Evolutionary conservation across 1,140 invertebrate species (phyloP), one percentile per base, ranked within the genome.

Genomic region (Drosophila arizonae): DNA sequence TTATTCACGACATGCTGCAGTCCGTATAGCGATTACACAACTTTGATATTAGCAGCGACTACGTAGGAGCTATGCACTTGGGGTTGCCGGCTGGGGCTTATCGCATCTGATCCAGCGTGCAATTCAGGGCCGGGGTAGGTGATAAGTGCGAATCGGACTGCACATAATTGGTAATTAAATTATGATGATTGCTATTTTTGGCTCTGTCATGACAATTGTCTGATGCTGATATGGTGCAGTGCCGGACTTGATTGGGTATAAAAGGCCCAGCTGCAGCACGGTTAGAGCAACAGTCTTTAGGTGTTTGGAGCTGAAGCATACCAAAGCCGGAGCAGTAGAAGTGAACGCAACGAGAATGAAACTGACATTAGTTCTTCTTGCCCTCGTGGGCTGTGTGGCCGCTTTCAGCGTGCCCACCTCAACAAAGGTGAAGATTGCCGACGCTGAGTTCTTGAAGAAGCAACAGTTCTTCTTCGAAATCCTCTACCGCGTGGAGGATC

Each of bases 391-490:
- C 74, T 74, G 85, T 52, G 79, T 86, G 64, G 78, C 76, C 48
- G 84, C 76, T 0, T 76, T 77, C 39, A 86, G 76, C 60, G 68
- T 77, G 62, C 81, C 76, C 50, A 65, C 68, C 41, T 39, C 68
- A 3, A 45, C 71, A 6, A 74, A 76, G 21, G 77, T 84, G 45
- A 89, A 80, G 60, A 62, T 78, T 13, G 89, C 84, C 24, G 79
- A 90, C 63, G 65, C 77, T 36, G 66, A 52, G 11, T 90, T 79
- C 39, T 77, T 95, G 52, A 81, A 92, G 9, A 94, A 93, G 66
- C 95, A 96, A 92, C 93, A 93, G 48, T 92, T 93, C 30, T 92
- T 95, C 9, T 92, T 95, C 45, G 93, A 94, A 60, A 92, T 96
- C n/a, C 90, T 95, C 21, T 92, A 94, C 55, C 94, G 95, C 71